phyloP scores from a whole-genome alignment of 2,113 vertebrate genomes.

The Xenopus laevis region DNA sequence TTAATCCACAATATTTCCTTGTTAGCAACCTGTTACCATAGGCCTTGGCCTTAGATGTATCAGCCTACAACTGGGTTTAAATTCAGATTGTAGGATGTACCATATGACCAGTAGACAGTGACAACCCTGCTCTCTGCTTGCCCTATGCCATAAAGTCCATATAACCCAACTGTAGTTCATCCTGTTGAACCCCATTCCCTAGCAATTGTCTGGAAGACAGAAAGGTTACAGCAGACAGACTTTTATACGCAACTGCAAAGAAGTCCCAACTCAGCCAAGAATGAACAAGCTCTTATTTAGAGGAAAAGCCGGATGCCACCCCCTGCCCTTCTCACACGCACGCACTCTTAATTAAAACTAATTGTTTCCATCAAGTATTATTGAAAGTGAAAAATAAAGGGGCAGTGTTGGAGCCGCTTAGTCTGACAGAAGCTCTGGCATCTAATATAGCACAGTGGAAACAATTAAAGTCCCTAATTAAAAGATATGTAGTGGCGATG shows the following conservation, averaged over 20 bases:
- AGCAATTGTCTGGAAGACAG: no score
- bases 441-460: constrained; percentile 32
- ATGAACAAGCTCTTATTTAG: constrained; percentile 14
- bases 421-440: constrained; percentile 32
- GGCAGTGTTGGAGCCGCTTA: constrained; percentile 30
- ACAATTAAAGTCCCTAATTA: constrained; percentile 40
- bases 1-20: no score
- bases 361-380: constrained; percentile 42
- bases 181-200: no score
- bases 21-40: no score
- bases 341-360: constrained; percentile 38
- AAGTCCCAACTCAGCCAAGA: constrained; percentile 9
- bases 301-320: constrained; percentile 17
- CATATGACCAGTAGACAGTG: no score
- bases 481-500: constrained; percentile 34
- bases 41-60: no score
- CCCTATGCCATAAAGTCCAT: no score
- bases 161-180: no score
- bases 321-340: constrained; percentile 37
- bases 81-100: no score
- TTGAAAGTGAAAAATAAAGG: constrained; percentile 39
- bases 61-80: no score
- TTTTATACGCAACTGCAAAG: constrained; percentile 2
- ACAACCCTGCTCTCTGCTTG: no score
- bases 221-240: background rate